Evolutionary conservation across 2,113 vertebrate genomes (phyloP).

Genomic region (Phyllostomus discolor): DNA sequence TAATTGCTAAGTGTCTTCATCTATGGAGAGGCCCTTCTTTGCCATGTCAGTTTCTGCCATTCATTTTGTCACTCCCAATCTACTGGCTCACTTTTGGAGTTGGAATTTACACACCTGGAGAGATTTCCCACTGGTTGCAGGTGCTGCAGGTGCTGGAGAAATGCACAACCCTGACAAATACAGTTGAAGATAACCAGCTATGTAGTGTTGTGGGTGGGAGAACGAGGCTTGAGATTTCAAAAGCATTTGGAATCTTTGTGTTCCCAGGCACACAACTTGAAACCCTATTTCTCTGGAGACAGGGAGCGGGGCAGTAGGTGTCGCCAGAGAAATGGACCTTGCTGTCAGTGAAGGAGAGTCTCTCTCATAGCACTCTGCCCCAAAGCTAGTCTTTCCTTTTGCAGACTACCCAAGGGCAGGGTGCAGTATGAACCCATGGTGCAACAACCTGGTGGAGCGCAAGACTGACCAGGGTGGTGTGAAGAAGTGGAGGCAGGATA

Average conservation of each 20-base stretch:
- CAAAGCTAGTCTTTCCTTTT: neutral
- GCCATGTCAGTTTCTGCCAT: neutral
- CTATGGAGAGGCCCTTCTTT: neutral
- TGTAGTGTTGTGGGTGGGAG: neutral
- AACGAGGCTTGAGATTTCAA: neutral
- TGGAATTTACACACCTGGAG: neutral
- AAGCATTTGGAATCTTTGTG: neutral
- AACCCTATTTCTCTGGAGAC: neutral
- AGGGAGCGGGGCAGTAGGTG: neutral
- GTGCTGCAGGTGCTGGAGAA: neutral
- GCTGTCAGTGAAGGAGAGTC: neutral
- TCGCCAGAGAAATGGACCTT: neutral
- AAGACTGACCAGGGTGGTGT: neutral
- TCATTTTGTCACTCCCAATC: neutral
- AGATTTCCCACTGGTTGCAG: neutral
- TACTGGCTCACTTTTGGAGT: neutral
- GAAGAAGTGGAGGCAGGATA: neutral
- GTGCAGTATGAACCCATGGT: neutral
- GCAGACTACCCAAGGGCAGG: neutral
- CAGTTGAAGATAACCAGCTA: neutral
- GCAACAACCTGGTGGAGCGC: neutral
- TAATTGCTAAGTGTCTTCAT: neutral
- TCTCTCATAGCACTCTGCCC: neutral
- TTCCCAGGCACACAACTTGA: neutral
- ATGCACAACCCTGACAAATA: fast-evolving